Base-by-base conservation (phyloP, 2,797 vertebrate species). In the Anguilla megastoma region DNA sequence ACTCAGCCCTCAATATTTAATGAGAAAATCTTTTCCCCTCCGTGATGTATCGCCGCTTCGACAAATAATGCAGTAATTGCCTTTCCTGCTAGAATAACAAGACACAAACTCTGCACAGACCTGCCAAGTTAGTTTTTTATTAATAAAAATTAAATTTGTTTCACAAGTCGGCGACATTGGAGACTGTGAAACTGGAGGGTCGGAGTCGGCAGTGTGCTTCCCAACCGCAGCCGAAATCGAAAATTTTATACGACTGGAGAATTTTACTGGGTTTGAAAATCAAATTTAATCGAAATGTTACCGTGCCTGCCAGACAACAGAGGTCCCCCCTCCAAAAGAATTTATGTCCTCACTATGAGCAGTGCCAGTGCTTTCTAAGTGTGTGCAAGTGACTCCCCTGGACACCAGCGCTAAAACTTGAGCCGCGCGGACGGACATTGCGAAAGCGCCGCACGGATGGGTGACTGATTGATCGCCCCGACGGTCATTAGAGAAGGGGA, bases 1-100 rank as follows among this genome's bases (percentile, higher is more conserved):
- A 82, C 83, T 92, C 88, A 84, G 2, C 60, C 71, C 91, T 92
- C 88, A 87, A 90, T 91, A 85, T 92, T 94, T 92, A 89, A 93
- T 92, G 89, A 91, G 76, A 36, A 92, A 82, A 88, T 52, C 54
- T 88, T 86, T 89, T 90, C 87, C 87, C 63, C 86, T 90, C 69
- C 33, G 87, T 88, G 87, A 93, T 90, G 86, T 30, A 90, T 87
- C 89, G 91, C 60, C 36, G 45, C 58, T 86, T 74, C 30, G 56
- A 74, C 60, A 91, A 88, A 89, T 88, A 80, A 86, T 76, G 41
- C 83, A 89, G 82, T 92, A 90, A 88, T 90, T 85, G 58, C 86
- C 85, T 86, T 60, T 83, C 87, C 86, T 45, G 89, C 90, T 86
- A 89, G 48, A 91, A 86, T 76, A 82, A 80, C 36, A 41, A 88